A percentile compares a stretch with the other conserved stretches of the same genome.
These are phyloP conservation scores for Turnix velox DNA, from an alignment of 2,113 vertebrate genomes.

Conservation along the genomic window DNA sequence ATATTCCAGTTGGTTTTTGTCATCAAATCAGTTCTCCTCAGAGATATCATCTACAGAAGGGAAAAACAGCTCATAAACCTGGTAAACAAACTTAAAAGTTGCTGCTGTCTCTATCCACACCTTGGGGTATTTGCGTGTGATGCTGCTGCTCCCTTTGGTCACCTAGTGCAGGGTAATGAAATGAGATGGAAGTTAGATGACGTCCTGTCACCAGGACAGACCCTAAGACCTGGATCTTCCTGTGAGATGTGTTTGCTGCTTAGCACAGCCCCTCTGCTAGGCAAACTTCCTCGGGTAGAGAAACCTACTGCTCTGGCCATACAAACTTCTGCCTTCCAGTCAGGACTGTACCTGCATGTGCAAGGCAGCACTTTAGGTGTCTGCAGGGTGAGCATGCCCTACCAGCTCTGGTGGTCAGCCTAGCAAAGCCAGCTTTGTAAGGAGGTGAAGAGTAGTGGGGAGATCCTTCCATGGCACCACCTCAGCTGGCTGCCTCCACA, in stretches of 20 bases:
- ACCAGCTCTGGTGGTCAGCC: not conserved
- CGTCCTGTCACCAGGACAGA: not conserved
- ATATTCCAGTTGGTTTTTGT: not conserved
- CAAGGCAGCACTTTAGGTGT: not conserved
- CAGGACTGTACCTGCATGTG: fast-evolving
- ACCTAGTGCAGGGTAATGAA: not conserved
- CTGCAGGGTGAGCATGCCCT: not conserved
- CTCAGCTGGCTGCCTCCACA: fast-evolving
- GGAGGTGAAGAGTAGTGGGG: not conserved
- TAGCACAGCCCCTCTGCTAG: not conserved
- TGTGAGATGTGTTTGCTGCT: not conserved
- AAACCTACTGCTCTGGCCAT: fast-evolving
- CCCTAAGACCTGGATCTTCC: not conserved
- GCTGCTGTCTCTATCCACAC: not conserved
- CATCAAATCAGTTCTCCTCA: not conserved
- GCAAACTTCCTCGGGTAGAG: not conserved
- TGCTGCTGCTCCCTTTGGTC: not conserved
- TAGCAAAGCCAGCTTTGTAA: not conserved
- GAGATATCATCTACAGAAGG: not conserved
- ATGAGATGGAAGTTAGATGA: fast-evolving
- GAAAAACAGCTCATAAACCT: not conserved
- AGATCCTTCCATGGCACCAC: not conserved
- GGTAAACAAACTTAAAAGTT: not conserved
- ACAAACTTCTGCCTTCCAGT: not conserved
- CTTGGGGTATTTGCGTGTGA: not conserved